Evolutionary conservation across 2,888 invertebrate genomes (phyloP), one percentile per base, ranked within the genome.

Genomic region (Drepana falcataria): DNA sequence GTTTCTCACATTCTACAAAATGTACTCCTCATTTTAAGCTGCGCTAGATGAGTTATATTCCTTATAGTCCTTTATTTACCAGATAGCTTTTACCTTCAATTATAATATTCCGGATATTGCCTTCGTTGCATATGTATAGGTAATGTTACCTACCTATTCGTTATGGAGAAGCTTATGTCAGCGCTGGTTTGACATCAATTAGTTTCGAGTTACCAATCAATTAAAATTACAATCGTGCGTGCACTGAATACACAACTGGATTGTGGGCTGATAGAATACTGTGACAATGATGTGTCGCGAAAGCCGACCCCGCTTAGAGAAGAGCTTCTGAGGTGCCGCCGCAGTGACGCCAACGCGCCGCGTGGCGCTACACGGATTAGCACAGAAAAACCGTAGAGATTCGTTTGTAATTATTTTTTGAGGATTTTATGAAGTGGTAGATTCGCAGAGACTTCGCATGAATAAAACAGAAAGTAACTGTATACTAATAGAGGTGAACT

Each of bases 321-420:
- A 68, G 66, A 68, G 63, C 73, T 71, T 78, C 75, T 69, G 59
- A 79, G 65, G 64, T 58, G 73, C 78, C 79, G 79, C 68, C 69
- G 56, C 37, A 33, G 51, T 63, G 77, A 65, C 76, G 73, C 68
- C 73, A 63, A 53, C 48, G 40, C 41, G 40, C 41, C 41, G 51
- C 52, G 49, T 57, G 53, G 55, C 54, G 53, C 48, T 52, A 53
- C 51, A 41, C 47, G 34, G 64, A 5, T 60, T 56, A 58, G 33
- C 9, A 44, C 44, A 44, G 34, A 48, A 52, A 52, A 56, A 34
- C 53, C 48, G 48, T 64, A 55, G 71, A 69, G 69, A 59, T 54
- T 62, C 37, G 37, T 37, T 37, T 5, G 5, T 1, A 37, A 3
- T 37, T 37, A 21, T 37, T 4, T 4, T 9, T 9, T 44, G 9